phyloP scores from a whole-genome alignment of 2,797 vertebrate species.

The Pagetopsis macropterus region DNA sequence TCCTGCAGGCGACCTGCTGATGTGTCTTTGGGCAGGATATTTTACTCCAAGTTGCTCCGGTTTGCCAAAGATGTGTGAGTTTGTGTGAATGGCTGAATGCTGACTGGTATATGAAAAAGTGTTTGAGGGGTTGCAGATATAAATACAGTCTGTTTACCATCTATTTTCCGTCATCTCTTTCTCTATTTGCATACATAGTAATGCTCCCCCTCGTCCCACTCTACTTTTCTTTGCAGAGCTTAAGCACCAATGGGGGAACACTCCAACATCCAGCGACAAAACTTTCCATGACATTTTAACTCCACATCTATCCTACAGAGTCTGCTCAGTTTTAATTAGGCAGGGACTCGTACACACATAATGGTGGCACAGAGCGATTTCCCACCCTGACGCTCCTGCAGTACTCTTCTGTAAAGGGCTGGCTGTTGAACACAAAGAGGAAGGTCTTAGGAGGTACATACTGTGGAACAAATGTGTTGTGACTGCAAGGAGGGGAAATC shows the following conservation, averaged over 20 bases:
- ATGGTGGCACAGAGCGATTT: constrained; percentile 43
- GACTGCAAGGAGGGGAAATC: background rate
- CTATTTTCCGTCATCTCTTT: background rate
- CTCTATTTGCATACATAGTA: background rate
- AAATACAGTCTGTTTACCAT: background rate
- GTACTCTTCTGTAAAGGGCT: background rate
- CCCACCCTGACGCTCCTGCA: background rate
- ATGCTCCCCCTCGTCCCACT: background rate
- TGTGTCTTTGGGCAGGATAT: too few relatives aligned
- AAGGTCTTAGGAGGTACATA: background rate
- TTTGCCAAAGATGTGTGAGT: too few relatives aligned
- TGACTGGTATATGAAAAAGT: too few relatives aligned
- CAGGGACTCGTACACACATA: constrained; percentile 41
- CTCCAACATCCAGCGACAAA: constrained; percentile 4
- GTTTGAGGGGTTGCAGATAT: too few relatives aligned
- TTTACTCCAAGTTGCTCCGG: too few relatives aligned
- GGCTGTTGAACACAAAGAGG: background rate
- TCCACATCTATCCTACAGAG: constrained; percentile 9
- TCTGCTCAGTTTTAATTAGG: constrained; percentile 48
- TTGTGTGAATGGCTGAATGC: too few relatives aligned
- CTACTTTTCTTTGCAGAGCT: background rate
- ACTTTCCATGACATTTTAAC: constrained; percentile 15
- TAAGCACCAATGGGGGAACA: background rate
- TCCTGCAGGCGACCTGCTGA: too few relatives aligned
- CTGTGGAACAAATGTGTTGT: background rate